Base-by-base conservation (phyloP, 2,797 vertebrate genomes). In the Lepus townsendii region DNA sequence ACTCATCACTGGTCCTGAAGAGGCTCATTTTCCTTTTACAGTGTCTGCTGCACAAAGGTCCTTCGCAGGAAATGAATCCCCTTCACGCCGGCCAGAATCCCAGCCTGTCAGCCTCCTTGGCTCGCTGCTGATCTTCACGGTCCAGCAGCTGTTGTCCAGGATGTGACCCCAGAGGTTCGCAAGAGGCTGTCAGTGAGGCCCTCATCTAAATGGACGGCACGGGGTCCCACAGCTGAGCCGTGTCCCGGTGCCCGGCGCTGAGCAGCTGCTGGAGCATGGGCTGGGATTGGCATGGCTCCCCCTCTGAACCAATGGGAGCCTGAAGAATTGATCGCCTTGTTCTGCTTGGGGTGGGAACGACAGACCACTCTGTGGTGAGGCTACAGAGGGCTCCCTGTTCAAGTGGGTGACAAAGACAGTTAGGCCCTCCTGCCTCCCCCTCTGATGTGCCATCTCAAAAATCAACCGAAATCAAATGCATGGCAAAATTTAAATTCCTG, bases 131-230 rank as follows among this genome's bases (percentile, higher is more conserved):
- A 86, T 98, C 98, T 98, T 97, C 96, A 96, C 95, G 97, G 98
- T 96, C 98, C 97, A 97, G 97, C 98, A 98, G 97, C 98, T 95
- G 90, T 98, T 98, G 98, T 98, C 98, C 98, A 98, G 97, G 97
- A 98, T 97, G 96, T 93, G 97, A 97, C 98, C 98, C 87, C 68
- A 92, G 96, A 98, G 95, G 50, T 97, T 98, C 96, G 97, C 97
- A 98, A 89, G 60, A 95, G 96, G 87, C 88, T 92, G 97, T 96
- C 97, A 96, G 91, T 9, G 90, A 96, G 98, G 97, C 88, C 96
- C 96, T 97, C 92, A 96, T 97, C 96, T 97, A 97, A 98, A 97
- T 95, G 97, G 97, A 97, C 20, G 93, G 93, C 96, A 93, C 83
- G 75, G 96, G 96, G 96, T 97, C 98, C 96, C 98, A 96, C 84